Percentiles rank a stretch among this genome's conserved stretches.
Evolutionary conservation across 2,888 invertebrate species (phyloP).

Genomic region (Diogma glabrata): DNA sequence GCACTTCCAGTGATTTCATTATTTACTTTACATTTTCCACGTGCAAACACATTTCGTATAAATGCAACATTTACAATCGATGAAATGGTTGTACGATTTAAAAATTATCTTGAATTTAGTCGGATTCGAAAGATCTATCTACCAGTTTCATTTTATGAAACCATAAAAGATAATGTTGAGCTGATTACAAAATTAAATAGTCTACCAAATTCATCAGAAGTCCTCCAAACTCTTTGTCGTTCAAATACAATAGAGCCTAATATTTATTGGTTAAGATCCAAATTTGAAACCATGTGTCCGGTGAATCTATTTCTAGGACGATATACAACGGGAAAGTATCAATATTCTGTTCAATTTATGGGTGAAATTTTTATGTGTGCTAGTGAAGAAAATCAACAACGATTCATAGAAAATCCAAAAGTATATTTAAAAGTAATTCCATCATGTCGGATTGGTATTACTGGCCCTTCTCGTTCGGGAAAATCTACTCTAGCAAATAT

Average conservation of each 20-base stretch:
- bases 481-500: not conserved
- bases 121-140: not conserved
- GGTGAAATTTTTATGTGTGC: not conserved
- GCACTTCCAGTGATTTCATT: not conserved
- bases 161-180: not conserved
- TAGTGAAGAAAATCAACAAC: not conserved
- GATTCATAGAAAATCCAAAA: not conserved
- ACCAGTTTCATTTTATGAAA: not conserved
- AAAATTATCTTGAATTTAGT: not conserved
- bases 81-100: not conserved
- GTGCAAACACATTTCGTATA: not conserved
- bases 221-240: not conserved
- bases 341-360: not conserved
- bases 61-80: not conserved
- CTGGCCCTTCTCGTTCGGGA: not conserved
- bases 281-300: not conserved
- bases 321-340: not conserved
- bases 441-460: not conserved
- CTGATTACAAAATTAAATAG: not conserved
- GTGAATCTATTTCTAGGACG: not conserved
- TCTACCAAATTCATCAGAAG: not conserved
- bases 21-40: not conserved
- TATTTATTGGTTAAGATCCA: constrained; percentile 1
- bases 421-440: not conserved
- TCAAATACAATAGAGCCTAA: not conserved